phyloP scores from a whole-genome alignment of 2,888 invertebrate genomes.

The Barypeithes pellucidus region DNA sequence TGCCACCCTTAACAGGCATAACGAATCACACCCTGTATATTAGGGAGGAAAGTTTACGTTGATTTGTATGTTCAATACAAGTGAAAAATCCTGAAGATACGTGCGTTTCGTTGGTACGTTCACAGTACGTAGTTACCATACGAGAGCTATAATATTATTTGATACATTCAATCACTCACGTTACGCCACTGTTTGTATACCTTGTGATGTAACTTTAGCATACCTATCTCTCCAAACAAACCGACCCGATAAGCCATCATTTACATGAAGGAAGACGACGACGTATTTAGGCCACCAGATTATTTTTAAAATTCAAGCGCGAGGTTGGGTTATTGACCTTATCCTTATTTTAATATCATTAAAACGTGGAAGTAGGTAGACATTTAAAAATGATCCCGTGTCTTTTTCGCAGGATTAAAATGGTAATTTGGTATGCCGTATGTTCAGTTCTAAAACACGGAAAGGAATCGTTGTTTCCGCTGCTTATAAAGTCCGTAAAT shows the following conservation, averaged over 20 bases:
- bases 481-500: too few relatives aligned
- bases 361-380: slow-evolving; percentile 1
- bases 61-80: too few relatives aligned
- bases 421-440: not conserved
- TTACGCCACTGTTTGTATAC: slow-evolving; percentile 6
- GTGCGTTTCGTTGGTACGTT: too few relatives aligned
- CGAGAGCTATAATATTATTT: not conserved
- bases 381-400: not conserved
- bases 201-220: slow-evolving; percentile 23
- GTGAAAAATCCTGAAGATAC: too few relatives aligned
- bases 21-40: too few relatives aligned
- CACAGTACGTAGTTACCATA: too few relatives aligned
- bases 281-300: slow-evolving; percentile 34
- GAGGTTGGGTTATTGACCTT: slow-evolving; percentile 44
- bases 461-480: too few relatives aligned
- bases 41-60: too few relatives aligned
- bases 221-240: slow-evolving; percentile 27
- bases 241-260: slow-evolving; percentile 1
- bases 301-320: slow-evolving; percentile 44
- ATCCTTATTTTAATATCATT: slow-evolving; percentile 23
- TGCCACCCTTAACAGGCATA: too few relatives aligned
- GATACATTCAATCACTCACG: not conserved
- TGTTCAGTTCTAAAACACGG: not conserved
- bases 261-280: slow-evolving; percentile 14
- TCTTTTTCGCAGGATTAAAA: not conserved